A percentile compares a stretch with the other conserved stretches of the same genome.
Evolutionary conservation across 2,797 vertebrate genomes (phyloP).

Genomic region (Cossypha niveicapilla): DNA sequence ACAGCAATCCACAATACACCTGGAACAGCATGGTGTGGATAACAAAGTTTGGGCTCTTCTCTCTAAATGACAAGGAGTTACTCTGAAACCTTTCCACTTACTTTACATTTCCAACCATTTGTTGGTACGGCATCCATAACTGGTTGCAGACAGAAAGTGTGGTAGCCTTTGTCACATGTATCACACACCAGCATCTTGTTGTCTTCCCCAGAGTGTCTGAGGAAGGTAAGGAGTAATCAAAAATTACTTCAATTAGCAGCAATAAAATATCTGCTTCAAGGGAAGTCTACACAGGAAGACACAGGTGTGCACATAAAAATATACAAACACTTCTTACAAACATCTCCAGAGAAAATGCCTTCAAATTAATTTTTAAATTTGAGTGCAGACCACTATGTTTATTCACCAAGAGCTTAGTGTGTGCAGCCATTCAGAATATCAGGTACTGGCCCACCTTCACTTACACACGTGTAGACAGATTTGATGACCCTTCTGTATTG

Average conservation of each 20-base stretch:
- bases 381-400: not conserved
- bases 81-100: conserved; percentile 69
- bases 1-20: not conserved
- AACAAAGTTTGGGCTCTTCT: not conserved
- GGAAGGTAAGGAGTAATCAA: conserved; percentile 37
- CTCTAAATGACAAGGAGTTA: not conserved
- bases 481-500: not conserved
- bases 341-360: not conserved
- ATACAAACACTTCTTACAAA: not conserved
- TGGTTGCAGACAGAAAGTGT: conserved; percentile 97
- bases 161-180: conserved; percentile 98
- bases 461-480: fast-evolving
- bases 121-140: conserved; percentile 95
- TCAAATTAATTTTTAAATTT: not conserved
- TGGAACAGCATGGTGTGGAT: fast-evolving
- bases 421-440: not conserved
- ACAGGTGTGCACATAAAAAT: not conserved
- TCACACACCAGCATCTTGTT: conserved; percentile 99
- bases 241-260: not conserved
- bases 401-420: not conserved
- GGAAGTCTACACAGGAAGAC: not conserved
- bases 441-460: not conserved
- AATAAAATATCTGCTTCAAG: not conserved
- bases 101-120: conserved; percentile 98
- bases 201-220: conserved; percentile 97